These are phyloP conservation scores for Vireo griseus DNA, from an alignment of 2,797 vertebrate species.

Conservation along the genomic window DNA sequence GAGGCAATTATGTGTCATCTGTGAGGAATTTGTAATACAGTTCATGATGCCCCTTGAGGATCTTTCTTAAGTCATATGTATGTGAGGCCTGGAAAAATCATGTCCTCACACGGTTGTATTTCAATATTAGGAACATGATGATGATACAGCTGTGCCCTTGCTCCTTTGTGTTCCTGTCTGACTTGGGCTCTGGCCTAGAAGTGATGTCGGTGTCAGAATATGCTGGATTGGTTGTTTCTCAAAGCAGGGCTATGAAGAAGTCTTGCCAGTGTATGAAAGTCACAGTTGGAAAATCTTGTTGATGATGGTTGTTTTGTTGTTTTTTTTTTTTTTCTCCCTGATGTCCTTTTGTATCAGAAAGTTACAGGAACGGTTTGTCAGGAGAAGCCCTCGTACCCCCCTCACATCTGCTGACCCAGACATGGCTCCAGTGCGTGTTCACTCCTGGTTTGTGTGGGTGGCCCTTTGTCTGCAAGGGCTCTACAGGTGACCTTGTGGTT, in stretches of 20 bases:
- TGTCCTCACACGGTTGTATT: background rate
- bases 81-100: conserved; percentile 14
- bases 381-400: background rate
- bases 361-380: background rate
- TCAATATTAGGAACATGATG: background rate
- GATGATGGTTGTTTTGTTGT: background rate
- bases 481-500: background rate
- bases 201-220: background rate
- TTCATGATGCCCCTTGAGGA: background rate
- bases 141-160: conserved; percentile 5
- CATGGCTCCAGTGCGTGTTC: rapidly evolving
- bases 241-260: background rate
- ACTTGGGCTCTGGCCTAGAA: conserved; percentile 6
- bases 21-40: conserved; percentile 15
- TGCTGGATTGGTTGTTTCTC: background rate
- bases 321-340: background rate
- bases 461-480: background rate
- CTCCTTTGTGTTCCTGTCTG: background rate
- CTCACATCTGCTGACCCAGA: background rate
- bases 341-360: background rate
- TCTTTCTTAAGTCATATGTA: conserved; percentile 13
- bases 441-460: background rate
- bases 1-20: conserved; percentile 33
- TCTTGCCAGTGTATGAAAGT: background rate
- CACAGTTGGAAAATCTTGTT: background rate